A percentile compares a stretch with the other conserved stretches of the same genome.
Evolutionary conservation across 2,797 vertebrate species (phyloP).

Genomic region (Rhinatrema bivittatum): DNA sequence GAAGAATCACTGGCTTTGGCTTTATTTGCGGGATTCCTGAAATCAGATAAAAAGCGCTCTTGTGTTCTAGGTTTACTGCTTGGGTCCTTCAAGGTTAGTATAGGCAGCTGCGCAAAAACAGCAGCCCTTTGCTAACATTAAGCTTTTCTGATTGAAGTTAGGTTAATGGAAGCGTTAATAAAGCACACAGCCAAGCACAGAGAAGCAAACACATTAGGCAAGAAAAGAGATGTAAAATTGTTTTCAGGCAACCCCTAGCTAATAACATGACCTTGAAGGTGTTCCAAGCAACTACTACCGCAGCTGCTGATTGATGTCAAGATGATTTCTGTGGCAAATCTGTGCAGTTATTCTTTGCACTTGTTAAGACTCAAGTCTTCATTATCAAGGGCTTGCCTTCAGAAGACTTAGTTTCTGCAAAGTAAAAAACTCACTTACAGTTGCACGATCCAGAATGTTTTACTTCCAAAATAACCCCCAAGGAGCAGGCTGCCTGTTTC

Average conservation of each 20-base stretch:
- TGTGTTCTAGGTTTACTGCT: conserved; percentile 72
- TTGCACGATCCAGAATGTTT: conserved; percentile 98
- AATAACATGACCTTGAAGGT: conserved; percentile 23
- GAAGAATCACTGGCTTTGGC: conserved; percentile 81
- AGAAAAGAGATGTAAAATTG: conserved; percentile 28
- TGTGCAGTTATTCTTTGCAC: conserved; percentile 28
- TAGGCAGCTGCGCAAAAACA: conserved; percentile 45
- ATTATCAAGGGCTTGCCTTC: conserved; percentile 51
- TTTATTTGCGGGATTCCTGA: conserved; percentile 85
- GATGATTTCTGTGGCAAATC: conserved; percentile 9
- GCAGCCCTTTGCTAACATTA: conserved; percentile 39
- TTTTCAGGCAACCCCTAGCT: conserved; percentile 35
- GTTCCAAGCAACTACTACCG: conserved; percentile 2
- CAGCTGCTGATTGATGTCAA: too few species aligned
- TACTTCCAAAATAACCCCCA: conserved; percentile 88
- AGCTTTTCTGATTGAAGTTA: conserved; percentile 42
- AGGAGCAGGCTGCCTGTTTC: conserved; percentile 90
- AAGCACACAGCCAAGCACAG: conserved; percentile 55
- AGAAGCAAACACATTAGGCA: conserved; percentile 40
- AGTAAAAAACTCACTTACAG: conserved; percentile 85
- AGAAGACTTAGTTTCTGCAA: conserved; percentile 69
- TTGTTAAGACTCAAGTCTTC: too few species aligned
- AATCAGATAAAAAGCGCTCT: conserved; percentile 84
- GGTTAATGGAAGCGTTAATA: conserved; percentile 53
- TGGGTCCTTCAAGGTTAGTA: conserved; percentile 62